A percentile compares a stretch with the other conserved stretches of the same genome.
Conservation (phyloP, 2,113 vertebrate species). For the Scomber japonicus region DNA sequence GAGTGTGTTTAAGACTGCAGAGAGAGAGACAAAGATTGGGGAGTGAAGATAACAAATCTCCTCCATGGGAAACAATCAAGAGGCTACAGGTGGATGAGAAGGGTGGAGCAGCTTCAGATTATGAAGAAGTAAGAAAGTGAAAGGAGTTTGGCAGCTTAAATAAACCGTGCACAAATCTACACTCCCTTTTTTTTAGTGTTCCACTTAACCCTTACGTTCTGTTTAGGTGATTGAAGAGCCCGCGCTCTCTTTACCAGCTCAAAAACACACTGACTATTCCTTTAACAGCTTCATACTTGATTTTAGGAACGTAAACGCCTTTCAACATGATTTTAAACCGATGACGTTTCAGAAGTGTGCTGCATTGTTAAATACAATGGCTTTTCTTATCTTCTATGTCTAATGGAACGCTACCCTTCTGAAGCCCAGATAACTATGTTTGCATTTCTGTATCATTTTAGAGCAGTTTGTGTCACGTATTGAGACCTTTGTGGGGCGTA, state of each 20-base stretch:
- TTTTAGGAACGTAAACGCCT: background rate
- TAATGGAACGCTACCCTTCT: too few species aligned
- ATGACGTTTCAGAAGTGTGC: background rate
- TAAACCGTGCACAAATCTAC: too few species aligned
- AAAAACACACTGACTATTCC: background rate
- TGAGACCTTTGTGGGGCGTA: too few species aligned
- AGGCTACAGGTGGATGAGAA: background rate
- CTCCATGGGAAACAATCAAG: background rate
- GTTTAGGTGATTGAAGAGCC: too few species aligned
- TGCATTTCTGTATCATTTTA: too few species aligned
- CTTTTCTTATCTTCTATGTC: background rate
- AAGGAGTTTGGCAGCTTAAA: background rate
- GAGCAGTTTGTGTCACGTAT: too few species aligned
- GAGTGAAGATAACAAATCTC: background rate
- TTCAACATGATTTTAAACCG: background rate
- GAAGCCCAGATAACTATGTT: too few species aligned
- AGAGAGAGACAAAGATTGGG: background rate
- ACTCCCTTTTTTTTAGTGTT: too few species aligned
- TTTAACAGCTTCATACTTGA: background rate
- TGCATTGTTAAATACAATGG: background rate
- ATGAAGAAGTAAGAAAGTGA: background rate
- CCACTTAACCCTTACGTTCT: too few species aligned
- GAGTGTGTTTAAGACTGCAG: background rate
- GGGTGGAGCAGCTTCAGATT: background rate
- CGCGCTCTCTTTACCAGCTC: too few species aligned